Evolutionary conservation across 2,888 invertebrate species (phyloP), one percentile per base, ranked within the genome.

Genomic region (Pasiphila rectangulata): DNA sequence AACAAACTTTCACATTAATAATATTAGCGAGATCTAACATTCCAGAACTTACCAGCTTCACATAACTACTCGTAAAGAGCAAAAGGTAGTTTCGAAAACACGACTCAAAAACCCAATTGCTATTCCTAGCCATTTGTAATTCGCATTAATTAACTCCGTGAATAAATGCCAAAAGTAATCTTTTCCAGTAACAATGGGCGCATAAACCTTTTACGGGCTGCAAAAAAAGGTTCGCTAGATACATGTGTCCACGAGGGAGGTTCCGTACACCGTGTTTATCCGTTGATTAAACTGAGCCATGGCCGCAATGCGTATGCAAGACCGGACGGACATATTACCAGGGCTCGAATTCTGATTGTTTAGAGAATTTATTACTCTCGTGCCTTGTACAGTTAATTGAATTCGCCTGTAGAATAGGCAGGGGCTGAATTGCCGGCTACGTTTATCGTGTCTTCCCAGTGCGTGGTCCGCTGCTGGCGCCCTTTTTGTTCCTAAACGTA

Each of bases 331-430:
- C 86, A 84, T 86, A 86, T 86, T 85, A 86, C 83, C 83, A 79
- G 76, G 82, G 73, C 84, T 86, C 87, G 85, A 86, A 86, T 87
- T 86, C 85, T 87, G 87, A 87, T 87, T 87, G 87, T 87, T 87
- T 87, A 86, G 87, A 87, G 84, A 86, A 88, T 88, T 88, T 88
- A 88, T 88, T 85, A 83, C 87, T 79, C 86, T 71, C 75, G 83
- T 75, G 85, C 83, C 85, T 82, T 87, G 87, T 87, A 85, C 84
- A 79, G 85, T 87, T 87, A 87, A 87, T 87, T 87, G 87, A 86
- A 87, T 87, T 81, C 82, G 86, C 81, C 82, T 82, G 83, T 81
- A 83, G 86, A 82, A 84, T 83, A 83, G 83, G 82, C 82, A 69
- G 74, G 69, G 72, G 75, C 73, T 76, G 83, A 75, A 82, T 83